These are phyloP conservation scores for Cotesia typhae DNA, from an alignment of 1,140 invertebrate species.

Conservation along the genomic window DNA sequence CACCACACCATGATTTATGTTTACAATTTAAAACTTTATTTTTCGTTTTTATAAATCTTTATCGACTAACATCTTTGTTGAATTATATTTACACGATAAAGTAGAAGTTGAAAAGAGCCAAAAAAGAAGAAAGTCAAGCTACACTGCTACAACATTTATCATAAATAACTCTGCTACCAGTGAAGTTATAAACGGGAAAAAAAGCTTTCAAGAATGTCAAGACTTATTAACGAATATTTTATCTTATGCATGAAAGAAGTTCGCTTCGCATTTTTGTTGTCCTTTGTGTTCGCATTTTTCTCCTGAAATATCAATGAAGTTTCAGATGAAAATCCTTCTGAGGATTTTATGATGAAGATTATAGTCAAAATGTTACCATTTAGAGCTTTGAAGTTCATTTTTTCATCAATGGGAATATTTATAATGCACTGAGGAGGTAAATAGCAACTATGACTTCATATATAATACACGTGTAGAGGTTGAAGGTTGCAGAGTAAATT, in stretches of 20 bases:
- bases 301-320: slow-evolving; percentile 8
- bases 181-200: slow-evolving; percentile 6
- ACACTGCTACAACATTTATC: background rate
- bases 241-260: slow-evolving; percentile 1
- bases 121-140: too few relatives aligned
- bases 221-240: slow-evolving; percentile 23
- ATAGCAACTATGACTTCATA: too few relatives aligned
- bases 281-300: background rate
- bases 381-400: too few relatives aligned
- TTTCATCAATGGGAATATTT: too few relatives aligned
- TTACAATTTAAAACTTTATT: too few relatives aligned
- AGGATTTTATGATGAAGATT: background rate
- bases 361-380: background rate
- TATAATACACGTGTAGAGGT: background rate
- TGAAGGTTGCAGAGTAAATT: slow-evolving; percentile 25
- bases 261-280: background rate
- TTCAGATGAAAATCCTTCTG: slow-evolving; percentile 1
- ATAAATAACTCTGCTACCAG: slow-evolving; percentile 4
- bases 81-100: too few relatives aligned
- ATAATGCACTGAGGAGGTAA: too few relatives aligned
- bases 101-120: too few relatives aligned
- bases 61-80: background rate
- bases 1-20: background rate
- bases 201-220: slow-evolving; percentile 11
- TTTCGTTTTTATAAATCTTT: slow-evolving; percentile 1